Percentiles rank a stretch among this genome's conserved stretches.
phyloP scores from a whole-genome alignment of 2,888 invertebrate species.

The Apantesis nais region DNA sequence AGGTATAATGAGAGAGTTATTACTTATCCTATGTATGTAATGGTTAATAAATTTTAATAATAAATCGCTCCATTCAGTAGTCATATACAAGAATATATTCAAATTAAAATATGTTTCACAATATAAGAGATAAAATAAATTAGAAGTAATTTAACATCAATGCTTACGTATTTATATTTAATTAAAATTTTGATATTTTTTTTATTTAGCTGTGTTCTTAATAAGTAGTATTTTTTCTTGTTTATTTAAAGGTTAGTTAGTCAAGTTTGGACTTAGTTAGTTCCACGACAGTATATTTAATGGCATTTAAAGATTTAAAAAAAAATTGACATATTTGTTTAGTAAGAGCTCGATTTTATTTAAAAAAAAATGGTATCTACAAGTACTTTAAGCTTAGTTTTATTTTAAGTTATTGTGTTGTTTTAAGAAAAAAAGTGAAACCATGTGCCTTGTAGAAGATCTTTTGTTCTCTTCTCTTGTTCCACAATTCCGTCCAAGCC shows the following conservation, averaged over 20 bases:
- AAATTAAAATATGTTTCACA: background rate
- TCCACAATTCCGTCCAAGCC: constrained; percentile 50
- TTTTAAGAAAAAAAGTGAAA: background rate
- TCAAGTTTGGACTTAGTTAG: background rate
- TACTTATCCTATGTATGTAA: background rate
- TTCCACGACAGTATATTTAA: background rate
- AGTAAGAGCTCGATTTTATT: constrained; percentile 11
- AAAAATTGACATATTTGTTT: constrained; percentile 1
- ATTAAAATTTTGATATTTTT: background rate
- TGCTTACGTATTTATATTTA: background rate
- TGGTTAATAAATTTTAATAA: background rate
- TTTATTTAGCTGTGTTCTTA: background rate
- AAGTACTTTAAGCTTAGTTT: constrained; percentile 11
- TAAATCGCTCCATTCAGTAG: constrained; percentile 2
- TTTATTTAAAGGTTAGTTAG: background rate
- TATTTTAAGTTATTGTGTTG: constrained; percentile 6
- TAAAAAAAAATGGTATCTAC: background rate
- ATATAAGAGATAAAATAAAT: background rate
- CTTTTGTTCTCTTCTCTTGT: constrained; percentile 29
- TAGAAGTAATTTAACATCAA: background rate
- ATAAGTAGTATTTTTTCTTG: background rate
- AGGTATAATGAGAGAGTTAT: background rate
- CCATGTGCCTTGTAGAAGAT: constrained; percentile 38
- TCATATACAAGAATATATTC: background rate
- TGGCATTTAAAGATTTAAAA: constrained; percentile 3